A percentile compares a stretch with the other conserved stretches of the same genome.
phyloP scores from a whole-genome alignment of 2,888 invertebrate genomes.

The Sympetrum striolatum region DNA sequence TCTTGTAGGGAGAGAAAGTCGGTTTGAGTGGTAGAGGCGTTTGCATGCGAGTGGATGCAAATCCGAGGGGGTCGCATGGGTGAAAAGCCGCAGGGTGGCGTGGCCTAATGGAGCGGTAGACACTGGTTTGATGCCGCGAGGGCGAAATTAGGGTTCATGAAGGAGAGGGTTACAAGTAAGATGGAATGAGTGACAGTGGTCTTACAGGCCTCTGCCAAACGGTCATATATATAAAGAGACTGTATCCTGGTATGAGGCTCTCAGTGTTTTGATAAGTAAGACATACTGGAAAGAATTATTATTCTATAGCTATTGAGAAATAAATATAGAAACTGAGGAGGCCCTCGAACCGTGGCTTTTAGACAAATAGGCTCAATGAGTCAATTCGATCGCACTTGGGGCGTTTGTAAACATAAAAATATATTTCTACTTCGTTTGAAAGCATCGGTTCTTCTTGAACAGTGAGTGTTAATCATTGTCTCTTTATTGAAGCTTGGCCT shows the following conservation, averaged over 20 bases:
- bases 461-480: too few species aligned
- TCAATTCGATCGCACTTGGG: too few species aligned
- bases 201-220: neutral
- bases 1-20: neutral
- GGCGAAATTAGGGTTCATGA: slow-evolving; percentile 16
- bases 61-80: slow-evolving; percentile 6
- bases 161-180: slow-evolving; percentile 7
- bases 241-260: neutral
- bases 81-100: neutral
- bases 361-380: too few species aligned
- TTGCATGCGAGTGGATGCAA: slow-evolving; percentile 39
- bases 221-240: neutral
- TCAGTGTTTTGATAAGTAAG: neutral
- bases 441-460: too few species aligned
- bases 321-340: too few species aligned
- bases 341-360: too few species aligned
- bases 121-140: slow-evolving; percentile 39
- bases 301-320: too few species aligned
- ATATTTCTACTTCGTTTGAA: too few species aligned
- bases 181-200: neutral
- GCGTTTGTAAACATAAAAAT: too few species aligned
- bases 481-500: too few species aligned
- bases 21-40: neutral
- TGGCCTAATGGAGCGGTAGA: slow-evolving; percentile 39
- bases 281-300: neutral